Base-by-base conservation (phyloP, 1,140 invertebrate species). In the Atta texana region DNA sequence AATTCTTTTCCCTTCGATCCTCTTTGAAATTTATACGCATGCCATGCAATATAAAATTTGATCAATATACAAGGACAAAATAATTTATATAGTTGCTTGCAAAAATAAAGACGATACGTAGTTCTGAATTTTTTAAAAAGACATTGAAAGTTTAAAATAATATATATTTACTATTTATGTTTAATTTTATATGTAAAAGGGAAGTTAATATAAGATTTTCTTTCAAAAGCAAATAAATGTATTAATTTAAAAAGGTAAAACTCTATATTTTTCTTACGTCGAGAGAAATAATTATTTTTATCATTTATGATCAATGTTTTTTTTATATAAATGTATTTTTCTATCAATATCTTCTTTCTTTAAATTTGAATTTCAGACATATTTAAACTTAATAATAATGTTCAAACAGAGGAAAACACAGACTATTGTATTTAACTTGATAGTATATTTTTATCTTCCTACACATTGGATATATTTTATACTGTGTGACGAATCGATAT, bases 1-100 rank as follows among this genome's bases (percentile, higher is more conserved):
- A 18, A 78, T 66, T 66, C 21, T 78, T 61, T 4, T 66, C 6
- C 55, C n/a, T 64, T 66, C 24, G 24, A 55, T 63, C 21, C 6
- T 14, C 18, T 31, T 51, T 24, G 14, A 66, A 78, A 78, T 24
- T 24, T 78, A 78, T 61, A 21, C 55, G 21, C 16, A n/a, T 49
- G 57, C 39, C 75, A 78, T 5, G 39, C 75, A 14, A 8, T 49
- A 18, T 61, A 39, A 64, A 78, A 66, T 78, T 68, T 78, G 24
- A 24, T 1, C 12, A 51, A 49, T 66, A 24, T 12, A 68, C 7
- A 12, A 31, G 39, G 31, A 66, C 24, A 77, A 78, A 66, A 49
- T 31, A 24, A 24, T 78, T 78, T 66, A 16, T 49, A 14, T n/a
- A 18, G 10, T 31, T 31, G 1, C 55, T 12, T 21, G 16, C 10